Base-by-base conservation (phyloP, 2,113 vertebrate genomes). In the Hemichromis elongatus region DNA sequence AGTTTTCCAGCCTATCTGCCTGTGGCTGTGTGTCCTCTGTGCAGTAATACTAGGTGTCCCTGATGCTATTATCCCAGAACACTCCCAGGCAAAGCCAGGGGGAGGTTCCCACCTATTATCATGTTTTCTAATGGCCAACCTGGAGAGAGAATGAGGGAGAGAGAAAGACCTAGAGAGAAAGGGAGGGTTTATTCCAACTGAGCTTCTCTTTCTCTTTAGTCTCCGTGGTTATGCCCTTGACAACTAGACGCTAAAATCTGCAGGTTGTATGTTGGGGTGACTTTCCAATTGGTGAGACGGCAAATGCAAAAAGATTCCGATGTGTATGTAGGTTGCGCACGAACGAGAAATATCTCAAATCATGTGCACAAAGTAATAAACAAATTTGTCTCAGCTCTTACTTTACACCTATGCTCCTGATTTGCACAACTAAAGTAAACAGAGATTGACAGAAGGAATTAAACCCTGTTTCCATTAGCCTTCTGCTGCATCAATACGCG, bases 61-160 rank as follows among this genome's bases (percentile, higher is more conserved):
- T 92, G 92, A 92, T 93, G 94, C 92, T 94, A 95, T 94, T 94
- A 95, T 93, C 93, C 90, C 90, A 89, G 89, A 93, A 94, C 94
- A 93, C 95, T 93, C 93, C 94, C 95, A 92, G 92, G 81, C 93
- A 86, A 80, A 89, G 88, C 87, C 45, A 13, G 90, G 89, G 93
- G 95, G 93, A 93, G 94, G 93, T 90, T 92, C 93, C 89, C 88
- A 92, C 91, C 92, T 94, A 93, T 92, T 92, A 94, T 87, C 79
- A 13, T 88, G 77, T 90, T 92, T 95, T 94, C 90, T 91, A 90
- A 94, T 90, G 91, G 92, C 85, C 88, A 92, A 93, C 90, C 87
- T 92, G 90, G 61, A 87, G 88, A 68, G 63, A 59, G 83, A 73
- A 66, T 55, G 75, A 79, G 57, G 63, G 84, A 54, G 82, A 56